Evolutionary conservation across 2,797 vertebrate species (phyloP), one percentile per base, ranked within the genome.

Genomic region (Pseudochromis fuscus): DNA sequence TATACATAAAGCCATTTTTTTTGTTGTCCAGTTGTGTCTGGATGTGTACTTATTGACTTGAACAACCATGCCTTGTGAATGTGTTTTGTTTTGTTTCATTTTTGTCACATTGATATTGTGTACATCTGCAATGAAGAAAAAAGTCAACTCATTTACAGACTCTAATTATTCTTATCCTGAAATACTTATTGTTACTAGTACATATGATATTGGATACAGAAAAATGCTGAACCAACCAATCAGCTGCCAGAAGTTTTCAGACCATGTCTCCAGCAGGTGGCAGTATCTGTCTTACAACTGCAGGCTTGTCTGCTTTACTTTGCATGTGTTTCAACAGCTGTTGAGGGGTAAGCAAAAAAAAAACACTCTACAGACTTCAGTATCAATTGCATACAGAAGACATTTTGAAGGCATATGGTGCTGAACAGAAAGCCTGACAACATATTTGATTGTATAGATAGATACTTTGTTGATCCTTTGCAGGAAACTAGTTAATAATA

Each of bases 251-350:
- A 67, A n/a, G 37, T 53, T 48, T 73, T 77, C 4, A 23, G 66
- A 30, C 48, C 11, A 25, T 33, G 19, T 76, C 4, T 35, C 65
- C 90, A 83, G 72, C 74, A 92, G 91, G 75, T 79, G 90, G 86
- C 89, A 85, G 76, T 75, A 61, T 71, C 12, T 45, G 5, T 18
- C 3, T 52, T 75, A 33, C 1, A 28, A 9, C 30, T 52, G 16
- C 16, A 45, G 16, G 16, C 27, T 8, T 49, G 8, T 23, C 2
- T 31, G 9, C 7, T 57, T 38, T 21, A 16, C 5, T 19, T 19
- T 31, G 21, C 48, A 13, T 42, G 15, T 13, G 28, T 19, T 11
- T 27, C 16, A 60, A 42, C 48, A 44, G 69, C 28, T 10, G 7
- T 60, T n/a, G n/a, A n/a, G n/a, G n/a, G n/a, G n/a, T n/a, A n/a